A percentile compares a stretch with the other conserved stretches of the same genome.
Evolutionary conservation across 2,888 invertebrate genomes (phyloP).

Genomic region (Aspidiotus rigidus): DNA sequence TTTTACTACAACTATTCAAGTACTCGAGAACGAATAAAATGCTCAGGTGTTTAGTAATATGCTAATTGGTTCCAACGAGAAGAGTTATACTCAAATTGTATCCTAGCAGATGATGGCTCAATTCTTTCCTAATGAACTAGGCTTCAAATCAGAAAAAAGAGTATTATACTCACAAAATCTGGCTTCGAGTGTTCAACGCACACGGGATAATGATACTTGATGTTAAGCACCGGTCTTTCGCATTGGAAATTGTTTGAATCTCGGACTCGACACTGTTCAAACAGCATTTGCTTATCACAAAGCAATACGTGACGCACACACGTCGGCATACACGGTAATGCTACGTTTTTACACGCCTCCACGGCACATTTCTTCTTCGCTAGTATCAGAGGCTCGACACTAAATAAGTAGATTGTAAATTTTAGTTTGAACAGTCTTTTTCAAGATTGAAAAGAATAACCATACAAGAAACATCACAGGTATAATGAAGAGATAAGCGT

Average conservation of each 20-base stretch:
- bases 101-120: too few relatives aligned
- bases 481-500: too few relatives aligned
- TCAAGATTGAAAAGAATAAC: too few relatives aligned
- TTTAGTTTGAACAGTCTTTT: too few relatives aligned
- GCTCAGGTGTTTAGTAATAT: too few relatives aligned
- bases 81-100: too few relatives aligned
- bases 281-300: conserved; percentile 25
- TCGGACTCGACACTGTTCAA: conserved; percentile 25
- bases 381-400: conserved; percentile 19
- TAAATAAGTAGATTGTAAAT: background rate
- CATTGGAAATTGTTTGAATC: conserved; percentile 21
- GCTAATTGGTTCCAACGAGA: too few relatives aligned
- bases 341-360: conserved; percentile 22
- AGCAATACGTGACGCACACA: conserved; percentile 26
- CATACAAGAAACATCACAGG: too few relatives aligned
- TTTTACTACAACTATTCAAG: too few relatives aligned
- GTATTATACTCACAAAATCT: conserved; percentile 12
- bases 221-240: conserved; percentile 26
- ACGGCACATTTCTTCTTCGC: conserved; percentile 26
- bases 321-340: conserved; percentile 26
- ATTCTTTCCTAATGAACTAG: too few relatives aligned
- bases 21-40: too few relatives aligned
- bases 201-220: conserved; percentile 23
- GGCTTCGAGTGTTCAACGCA: conserved; percentile 28
- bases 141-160: background rate